These are phyloP conservation scores for Trichonephila clavata DNA, from an alignment of 1,140 invertebrate genomes.

Conservation along the genomic window DNA sequence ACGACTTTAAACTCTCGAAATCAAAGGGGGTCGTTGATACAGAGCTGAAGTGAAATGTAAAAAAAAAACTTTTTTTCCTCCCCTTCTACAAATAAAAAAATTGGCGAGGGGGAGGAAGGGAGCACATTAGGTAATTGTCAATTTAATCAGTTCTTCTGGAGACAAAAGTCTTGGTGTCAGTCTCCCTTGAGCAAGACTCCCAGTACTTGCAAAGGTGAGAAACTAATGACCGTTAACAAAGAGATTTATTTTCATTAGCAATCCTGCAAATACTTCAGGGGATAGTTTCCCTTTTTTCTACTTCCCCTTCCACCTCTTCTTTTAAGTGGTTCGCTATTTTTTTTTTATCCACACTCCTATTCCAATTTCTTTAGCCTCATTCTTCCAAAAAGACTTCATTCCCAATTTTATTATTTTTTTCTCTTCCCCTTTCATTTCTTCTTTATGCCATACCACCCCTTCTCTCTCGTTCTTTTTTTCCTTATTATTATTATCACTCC, in stretches of 20 bases:
- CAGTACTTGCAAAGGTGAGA: slow-evolving; percentile 11
- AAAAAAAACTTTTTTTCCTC: neutral
- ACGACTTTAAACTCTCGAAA: slow-evolving; percentile 70
- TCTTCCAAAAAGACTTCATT: neutral
- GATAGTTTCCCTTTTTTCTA: slow-evolving; percentile 30
- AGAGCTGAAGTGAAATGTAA: neutral
- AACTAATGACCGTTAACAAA: slow-evolving; percentile 76
- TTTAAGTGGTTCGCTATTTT: slow-evolving; percentile 43
- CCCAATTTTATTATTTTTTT: neutral
- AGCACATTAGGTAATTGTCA: slow-evolving; percentile 77
- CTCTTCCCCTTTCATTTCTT: neutral
- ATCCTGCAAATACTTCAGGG: slow-evolving; percentile 68
- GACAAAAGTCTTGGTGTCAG: slow-evolving; percentile 74
- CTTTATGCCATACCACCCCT: neutral
- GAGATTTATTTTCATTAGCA: slow-evolving; percentile 77
- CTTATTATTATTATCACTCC: slow-evolving; percentile 6
- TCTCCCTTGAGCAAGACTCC: slow-evolving; percentile 49
- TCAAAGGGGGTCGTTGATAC: neutral
- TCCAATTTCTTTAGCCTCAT: slow-evolving; percentile 61
- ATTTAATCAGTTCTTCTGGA: slow-evolving; percentile 70
- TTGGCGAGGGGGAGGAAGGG: neutral
- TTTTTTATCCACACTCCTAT: slow-evolving; percentile 13
- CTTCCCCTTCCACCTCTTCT: slow-evolving; percentile 13
- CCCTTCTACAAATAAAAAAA: neutral
- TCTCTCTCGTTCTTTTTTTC: neutral